Conservation (phyloP, 2,888 invertebrate genomes). For the Agrochola lota region DNA sequence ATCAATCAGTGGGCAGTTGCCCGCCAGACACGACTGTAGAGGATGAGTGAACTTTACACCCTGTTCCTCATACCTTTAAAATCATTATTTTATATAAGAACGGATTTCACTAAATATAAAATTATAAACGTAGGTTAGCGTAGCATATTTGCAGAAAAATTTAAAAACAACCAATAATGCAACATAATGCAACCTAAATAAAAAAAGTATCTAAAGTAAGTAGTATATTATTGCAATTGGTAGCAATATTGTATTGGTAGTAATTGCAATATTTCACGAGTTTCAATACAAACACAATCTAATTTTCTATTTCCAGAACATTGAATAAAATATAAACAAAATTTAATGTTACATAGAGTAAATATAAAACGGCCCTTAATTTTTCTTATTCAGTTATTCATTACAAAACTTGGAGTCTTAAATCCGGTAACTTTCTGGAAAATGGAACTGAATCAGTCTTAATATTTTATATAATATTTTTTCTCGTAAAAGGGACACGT, state of each 20-base stretch:
- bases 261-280: no score
- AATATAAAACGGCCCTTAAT: slow-evolving; percentile 12
- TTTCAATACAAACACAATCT: background rate
- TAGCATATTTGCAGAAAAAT: background rate
- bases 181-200: background rate
- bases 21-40: no score
- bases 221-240: background rate
- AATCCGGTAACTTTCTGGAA: slow-evolving; percentile 39
- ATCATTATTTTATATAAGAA: no score
- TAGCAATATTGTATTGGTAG: no score
- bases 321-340: slow-evolving; percentile 27
- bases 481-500: slow-evolving; percentile 60
- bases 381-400: slow-evolving; percentile 54
- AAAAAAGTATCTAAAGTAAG: background rate
- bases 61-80: no score
- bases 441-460: slow-evolving; percentile 43
- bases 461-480: slow-evolving; percentile 54
- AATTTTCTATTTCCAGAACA: background rate
- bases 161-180: no score
- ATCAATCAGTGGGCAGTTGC: no score
- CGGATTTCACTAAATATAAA: no score
- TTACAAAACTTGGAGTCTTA: slow-evolving; percentile 42
- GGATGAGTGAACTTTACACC: no score
- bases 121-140: background rate
- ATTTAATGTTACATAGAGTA: background rate